Base-by-base conservation (phyloP, 2,113 vertebrate species). In the Pluvianellus socialis region DNA sequence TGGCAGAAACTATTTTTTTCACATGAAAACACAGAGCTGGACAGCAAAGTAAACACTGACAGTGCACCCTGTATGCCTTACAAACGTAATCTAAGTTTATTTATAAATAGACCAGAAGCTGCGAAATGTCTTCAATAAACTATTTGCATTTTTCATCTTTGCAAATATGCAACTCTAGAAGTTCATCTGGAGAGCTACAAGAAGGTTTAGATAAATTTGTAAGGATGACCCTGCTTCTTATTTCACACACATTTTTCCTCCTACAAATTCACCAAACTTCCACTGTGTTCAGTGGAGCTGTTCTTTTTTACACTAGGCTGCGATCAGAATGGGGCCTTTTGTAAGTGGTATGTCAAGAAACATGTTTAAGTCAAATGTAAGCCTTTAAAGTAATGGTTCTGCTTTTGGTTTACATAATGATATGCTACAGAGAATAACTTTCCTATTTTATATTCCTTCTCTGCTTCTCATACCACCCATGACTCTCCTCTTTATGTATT, bases 371-470 rank as follows among this genome's bases (percentile, higher is more conserved):
- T 81, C 83, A 88, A 96, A 92, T 40, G 49, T 74, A 92, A 92
- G 76, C 56, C 61, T 96, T 86, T 84, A 90, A 86, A 94, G 65
- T 32, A 88, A 72, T 62, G 65, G 73, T 79, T 95, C 76, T 91
- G 86, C 44, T 96, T 96, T 95, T 93, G 92, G 86, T 96, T 96
- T 92, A 85, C 56, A 68, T 96, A 97, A 96, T 95, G 40, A 92
- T 71, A 91, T 17, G 30, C 66, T 88, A 40, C 50, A 44, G 42
- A 94, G 80, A 89, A 84, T 53, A 81, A 30, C 65, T 84, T 95
- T 95, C 86, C 52, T 91, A 79, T 89, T 91, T 96, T 94, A 87
- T 88, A 80, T 79, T 92, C 56, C 40, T 84, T 93, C 53, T 21
- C 35, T 80, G 65, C 33, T 81, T 87, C 74, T 77, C 67, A 88